Conservation (phyloP, 2,797 vertebrate species). For the Pelodytes ibericus region DNA sequence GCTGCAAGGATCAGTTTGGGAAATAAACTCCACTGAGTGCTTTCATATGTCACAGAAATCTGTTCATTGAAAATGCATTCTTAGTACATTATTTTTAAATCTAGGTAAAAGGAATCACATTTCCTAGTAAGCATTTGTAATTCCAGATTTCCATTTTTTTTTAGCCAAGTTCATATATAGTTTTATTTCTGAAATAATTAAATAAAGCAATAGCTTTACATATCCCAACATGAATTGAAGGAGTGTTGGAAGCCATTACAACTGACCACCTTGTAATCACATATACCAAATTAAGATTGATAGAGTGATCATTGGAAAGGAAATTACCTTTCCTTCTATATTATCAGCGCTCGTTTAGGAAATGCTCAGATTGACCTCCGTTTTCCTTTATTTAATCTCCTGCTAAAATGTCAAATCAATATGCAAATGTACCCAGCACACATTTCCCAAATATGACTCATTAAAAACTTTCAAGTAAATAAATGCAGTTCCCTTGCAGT, state of each 20-base stretch:
- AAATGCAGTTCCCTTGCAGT: constrained; percentile 54
- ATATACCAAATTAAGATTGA: constrained; percentile 67
- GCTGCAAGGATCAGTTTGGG: too few species aligned
- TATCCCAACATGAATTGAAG: constrained; percentile 19
- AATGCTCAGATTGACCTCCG: constrained; percentile 78
- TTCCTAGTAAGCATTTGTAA: neutral
- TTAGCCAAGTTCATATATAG: constrained; percentile 10
- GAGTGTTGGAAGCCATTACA: constrained; percentile 53
- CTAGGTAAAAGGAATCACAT: too few species aligned
- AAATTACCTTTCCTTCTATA: constrained; percentile 71
- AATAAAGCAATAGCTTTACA: constrained; percentile 36
- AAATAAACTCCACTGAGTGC: too few species aligned
- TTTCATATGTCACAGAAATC: too few species aligned
- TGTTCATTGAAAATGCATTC: too few species aligned
- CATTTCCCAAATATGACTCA: constrained; percentile 66
- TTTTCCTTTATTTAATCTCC: constrained; percentile 77
- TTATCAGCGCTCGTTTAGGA: constrained; percentile 76
- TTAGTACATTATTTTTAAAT: too few species aligned
- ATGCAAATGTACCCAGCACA: constrained; percentile 65
- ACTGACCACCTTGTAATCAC: constrained; percentile 67
- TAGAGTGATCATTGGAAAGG: constrained; percentile 70
- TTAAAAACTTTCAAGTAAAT: constrained; percentile 69
- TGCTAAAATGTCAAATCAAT: constrained; percentile 75
- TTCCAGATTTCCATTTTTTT: neutral
- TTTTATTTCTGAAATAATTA: constrained; percentile 14